phyloP scores from a whole-genome alignment of 2,113 vertebrate genomes.

The Myotis lucifugus region DNA sequence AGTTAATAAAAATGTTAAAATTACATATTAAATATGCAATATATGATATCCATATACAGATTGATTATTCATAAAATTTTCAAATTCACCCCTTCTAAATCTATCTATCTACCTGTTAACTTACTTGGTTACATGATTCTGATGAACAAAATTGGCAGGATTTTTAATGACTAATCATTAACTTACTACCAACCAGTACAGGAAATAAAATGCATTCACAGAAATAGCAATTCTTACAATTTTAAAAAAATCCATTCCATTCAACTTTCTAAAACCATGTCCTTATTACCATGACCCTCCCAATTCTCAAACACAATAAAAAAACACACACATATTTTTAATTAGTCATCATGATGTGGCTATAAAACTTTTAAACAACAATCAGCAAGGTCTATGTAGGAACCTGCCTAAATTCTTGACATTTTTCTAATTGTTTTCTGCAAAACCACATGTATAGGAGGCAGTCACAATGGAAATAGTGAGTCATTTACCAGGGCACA shows the following conservation, averaged over 20 bases:
- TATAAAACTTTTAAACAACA: constrained; percentile 46
- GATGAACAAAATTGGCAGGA: constrained; percentile 19
- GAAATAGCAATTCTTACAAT: constrained; percentile 24
- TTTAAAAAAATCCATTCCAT: background rate
- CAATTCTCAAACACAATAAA: background rate
- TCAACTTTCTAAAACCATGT: background rate
- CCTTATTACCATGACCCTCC: background rate
- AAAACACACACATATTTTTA: constrained; percentile 42
- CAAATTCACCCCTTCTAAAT: background rate
- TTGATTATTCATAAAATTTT: constrained; percentile 1
- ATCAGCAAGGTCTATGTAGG: constrained; percentile 40
- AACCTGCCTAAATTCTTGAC: constrained; percentile 65
- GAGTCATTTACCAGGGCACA: background rate
- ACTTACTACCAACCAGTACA: background rate
- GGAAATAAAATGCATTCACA: background rate
- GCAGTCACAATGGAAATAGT: background rate
- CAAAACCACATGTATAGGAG: constrained; percentile 18
- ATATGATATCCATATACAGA: background rate
- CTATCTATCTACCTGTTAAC: background rate
- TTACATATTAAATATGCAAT: background rate
- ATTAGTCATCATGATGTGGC: background rate
- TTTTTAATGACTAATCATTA: constrained; percentile 46
- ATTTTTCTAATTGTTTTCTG: constrained; percentile 71
- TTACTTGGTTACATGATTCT: background rate
- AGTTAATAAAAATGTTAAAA: constrained; percentile 43